phyloP scores from a whole-genome alignment of 1,140 invertebrate genomes.

The Microvelia longipes region DNA sequence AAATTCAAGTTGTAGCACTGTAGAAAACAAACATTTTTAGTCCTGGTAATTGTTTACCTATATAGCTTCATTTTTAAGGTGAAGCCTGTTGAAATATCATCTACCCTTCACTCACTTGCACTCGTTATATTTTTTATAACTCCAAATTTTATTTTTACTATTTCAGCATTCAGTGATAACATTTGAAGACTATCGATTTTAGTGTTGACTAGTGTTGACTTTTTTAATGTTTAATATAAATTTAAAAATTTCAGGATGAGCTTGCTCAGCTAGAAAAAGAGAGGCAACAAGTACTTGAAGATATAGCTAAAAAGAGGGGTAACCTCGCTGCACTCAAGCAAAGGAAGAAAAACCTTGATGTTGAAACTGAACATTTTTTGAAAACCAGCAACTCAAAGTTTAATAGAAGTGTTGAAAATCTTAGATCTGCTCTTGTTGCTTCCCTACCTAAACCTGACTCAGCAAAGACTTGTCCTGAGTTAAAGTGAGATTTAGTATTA shows the following conservation, averaged over 20 bases:
- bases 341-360: constrained; percentile 3
- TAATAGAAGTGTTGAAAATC: constrained; percentile 2
- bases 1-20: too few species aligned
- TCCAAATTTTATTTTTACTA: too few species aligned
- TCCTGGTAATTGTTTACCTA: too few species aligned
- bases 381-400: background rate
- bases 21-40: too few species aligned
- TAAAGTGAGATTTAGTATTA: background rate
- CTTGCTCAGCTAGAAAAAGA: constrained; percentile 7
- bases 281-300: constrained; percentile 5
- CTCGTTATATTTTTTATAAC: too few species aligned
- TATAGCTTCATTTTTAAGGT: too few species aligned
- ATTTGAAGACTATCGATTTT: too few species aligned
- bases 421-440: constrained; percentile 10
- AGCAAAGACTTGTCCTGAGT: background rate
- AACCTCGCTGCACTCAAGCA: constrained; percentile 5
- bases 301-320: constrained; percentile 4
- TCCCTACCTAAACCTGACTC: constrained; percentile 1
- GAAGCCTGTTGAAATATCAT: too few species aligned
- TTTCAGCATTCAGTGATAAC: too few species aligned
- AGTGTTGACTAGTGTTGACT: too few species aligned
- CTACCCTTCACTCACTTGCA: too few species aligned
- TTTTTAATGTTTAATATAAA: too few species aligned
- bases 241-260: constrained; percentile 10
- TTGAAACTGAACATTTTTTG: background rate